Conservation (phyloP, 2,888 invertebrate genomes). For the Hyposoter dolosus region DNA sequence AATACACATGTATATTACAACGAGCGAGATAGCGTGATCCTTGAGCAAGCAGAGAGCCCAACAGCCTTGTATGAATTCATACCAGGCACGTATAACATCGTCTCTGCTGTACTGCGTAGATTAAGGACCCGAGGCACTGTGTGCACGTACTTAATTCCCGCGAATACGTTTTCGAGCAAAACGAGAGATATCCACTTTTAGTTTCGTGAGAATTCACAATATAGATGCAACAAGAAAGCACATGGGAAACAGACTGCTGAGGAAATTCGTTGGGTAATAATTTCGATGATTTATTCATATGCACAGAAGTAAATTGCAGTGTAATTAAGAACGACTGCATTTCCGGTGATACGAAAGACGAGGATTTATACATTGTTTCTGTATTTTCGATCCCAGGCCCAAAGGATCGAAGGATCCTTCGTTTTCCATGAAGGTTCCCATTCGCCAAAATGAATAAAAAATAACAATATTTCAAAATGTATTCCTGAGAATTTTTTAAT, state of each 20-base stretch:
- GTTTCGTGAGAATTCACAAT: conserved; percentile 45
- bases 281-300: conserved; percentile 5
- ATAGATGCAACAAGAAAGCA: not conserved
- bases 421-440: too few relatives aligned
- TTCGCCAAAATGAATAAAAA: too few relatives aligned
- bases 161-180: conserved; percentile 37
- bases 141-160: conserved; percentile 54
- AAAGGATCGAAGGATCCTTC: too few relatives aligned
- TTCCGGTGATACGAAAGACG: not conserved
- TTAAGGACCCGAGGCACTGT: conserved; percentile 47
- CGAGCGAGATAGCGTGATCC: conserved; percentile 20
- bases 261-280: not conserved
- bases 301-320: not conserved
- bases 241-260: not conserved
- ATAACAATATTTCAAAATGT: too few relatives aligned
- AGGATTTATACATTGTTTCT: not conserved
- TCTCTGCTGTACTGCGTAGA: conserved; percentile 50
- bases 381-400: not conserved
- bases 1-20: conserved; percentile 13
- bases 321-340: not conserved
- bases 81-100: conserved; percentile 45
- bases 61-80: conserved; percentile 33
- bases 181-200: conserved; percentile 50
- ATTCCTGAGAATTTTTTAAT: too few relatives aligned
- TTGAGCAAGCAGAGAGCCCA: conserved; percentile 23